These are phyloP conservation scores for Papilio xuthus DNA, from an alignment of 1,140 invertebrate genomes.

Conservation along the genomic window DNA sequence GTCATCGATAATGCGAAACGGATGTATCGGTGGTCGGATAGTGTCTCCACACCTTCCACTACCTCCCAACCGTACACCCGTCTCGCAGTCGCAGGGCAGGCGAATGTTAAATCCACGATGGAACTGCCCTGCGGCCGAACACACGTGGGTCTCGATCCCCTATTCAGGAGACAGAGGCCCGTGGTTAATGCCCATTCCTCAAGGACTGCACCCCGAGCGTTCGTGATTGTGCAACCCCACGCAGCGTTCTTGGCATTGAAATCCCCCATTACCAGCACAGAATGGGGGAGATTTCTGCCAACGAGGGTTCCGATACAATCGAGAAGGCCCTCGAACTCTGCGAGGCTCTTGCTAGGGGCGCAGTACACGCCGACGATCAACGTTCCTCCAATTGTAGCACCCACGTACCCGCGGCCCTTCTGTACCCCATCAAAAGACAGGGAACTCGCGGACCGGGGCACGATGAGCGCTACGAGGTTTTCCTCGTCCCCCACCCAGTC, in stretches of 20 bases:
- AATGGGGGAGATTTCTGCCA: background rate
- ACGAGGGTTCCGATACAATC: background rate
- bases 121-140: no score
- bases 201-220: background rate
- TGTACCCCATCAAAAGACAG: slow-evolving; percentile 21
- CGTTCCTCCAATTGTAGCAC: slow-evolving; percentile 23
- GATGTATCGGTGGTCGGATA: no score
- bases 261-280: slow-evolving; percentile 24
- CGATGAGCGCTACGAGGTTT: background rate
- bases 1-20: background rate
- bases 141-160: no score
- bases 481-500: slow-evolving; percentile 19
- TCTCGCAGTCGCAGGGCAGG: no score
- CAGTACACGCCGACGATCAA: slow-evolving; percentile 27
- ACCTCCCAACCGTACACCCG: no score
- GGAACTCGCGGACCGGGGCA: slow-evolving; percentile 26
- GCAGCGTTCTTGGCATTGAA: no score
- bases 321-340: slow-evolving; percentile 28
- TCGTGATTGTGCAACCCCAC: background rate
- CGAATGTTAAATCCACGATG: no score
- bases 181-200: background rate
- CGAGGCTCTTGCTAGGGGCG: slow-evolving; percentile 20
- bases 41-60: no score
- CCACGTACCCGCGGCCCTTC: slow-evolving; percentile 39
- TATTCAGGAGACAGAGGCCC: background rate